These are phyloP conservation scores for Urocyon cinereoargenteus DNA, from an alignment of 2,797 vertebrate genomes.

Conservation along the genomic window DNA sequence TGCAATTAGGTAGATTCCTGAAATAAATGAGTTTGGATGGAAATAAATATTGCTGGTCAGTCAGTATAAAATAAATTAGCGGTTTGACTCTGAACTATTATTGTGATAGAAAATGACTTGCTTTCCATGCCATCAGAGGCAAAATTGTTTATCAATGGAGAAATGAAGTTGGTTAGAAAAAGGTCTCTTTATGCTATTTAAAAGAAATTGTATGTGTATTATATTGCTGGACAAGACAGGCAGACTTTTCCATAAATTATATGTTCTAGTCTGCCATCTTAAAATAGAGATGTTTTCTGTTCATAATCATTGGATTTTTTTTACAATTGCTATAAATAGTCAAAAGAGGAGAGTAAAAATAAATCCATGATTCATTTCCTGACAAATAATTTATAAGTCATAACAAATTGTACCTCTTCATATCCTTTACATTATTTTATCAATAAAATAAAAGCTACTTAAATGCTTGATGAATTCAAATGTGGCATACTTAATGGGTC, in stretches of 20 bases:
- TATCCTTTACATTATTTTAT: slow-evolving; percentile 16
- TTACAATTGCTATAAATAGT: not conserved
- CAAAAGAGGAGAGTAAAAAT: slow-evolving; percentile 12
- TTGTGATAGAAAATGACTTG: slow-evolving; percentile 3
- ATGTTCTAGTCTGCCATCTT: not conserved
- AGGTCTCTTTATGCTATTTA: not conserved
- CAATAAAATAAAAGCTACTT: slow-evolving; percentile 13
- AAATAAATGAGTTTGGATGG: not conserved
- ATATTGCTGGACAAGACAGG: not conserved
- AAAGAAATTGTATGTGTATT: not conserved
- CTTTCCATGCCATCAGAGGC: not conserved
- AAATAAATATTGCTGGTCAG: not conserved
- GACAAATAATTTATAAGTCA: slow-evolving; percentile 16
- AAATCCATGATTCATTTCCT: not conserved
- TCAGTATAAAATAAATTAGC: not conserved
- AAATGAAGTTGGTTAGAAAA: not conserved
- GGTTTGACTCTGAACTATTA: not conserved
- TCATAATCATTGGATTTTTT: slow-evolving; percentile 6
- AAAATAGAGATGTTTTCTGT: not conserved
- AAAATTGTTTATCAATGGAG: not conserved
- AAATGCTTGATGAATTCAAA: slow-evolving; percentile 34
- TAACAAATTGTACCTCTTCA: not conserved
- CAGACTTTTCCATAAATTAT: slow-evolving; percentile 16
- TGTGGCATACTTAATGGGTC: not conserved
- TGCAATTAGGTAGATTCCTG: not conserved